Percentiles rank a stretch among this genome's conserved stretches.
Conservation (phyloP, 2,113 vertebrate genomes). For the Sialia sialis region DNA sequence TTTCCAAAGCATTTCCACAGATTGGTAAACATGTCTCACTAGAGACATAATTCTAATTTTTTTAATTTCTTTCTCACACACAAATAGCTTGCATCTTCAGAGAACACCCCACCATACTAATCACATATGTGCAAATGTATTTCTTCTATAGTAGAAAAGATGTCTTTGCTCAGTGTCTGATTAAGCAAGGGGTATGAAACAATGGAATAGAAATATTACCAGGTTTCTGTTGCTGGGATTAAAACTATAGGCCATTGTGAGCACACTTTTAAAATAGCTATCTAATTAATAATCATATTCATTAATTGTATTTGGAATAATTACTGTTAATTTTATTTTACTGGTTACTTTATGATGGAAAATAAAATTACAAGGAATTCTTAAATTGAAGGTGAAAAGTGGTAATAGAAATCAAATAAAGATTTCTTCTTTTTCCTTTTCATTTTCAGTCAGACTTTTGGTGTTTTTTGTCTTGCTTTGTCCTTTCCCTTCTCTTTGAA, state of each 20-base stretch:
- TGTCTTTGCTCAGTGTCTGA: background rate
- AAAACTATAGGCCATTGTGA: background rate
- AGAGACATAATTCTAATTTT: background rate
- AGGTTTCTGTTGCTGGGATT: background rate
- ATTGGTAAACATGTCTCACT: background rate
- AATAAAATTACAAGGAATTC: background rate
- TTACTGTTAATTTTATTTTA: background rate
- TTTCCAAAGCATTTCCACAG: background rate
- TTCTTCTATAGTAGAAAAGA: background rate
- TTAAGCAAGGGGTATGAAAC: background rate
- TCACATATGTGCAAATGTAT: no score
- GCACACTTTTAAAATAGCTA: background rate
- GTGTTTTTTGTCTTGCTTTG: background rate
- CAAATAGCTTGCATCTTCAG: background rate
- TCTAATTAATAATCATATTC: background rate
- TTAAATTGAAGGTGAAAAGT: background rate
- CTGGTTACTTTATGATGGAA: background rate
- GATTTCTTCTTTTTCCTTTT: background rate
- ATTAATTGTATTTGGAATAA: background rate
- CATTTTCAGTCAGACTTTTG: background rate
- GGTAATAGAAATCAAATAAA: background rate
- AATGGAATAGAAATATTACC: background rate
- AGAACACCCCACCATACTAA: background rate
- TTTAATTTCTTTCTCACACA: background rate
- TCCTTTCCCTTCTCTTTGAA: background rate